phyloP scores from a whole-genome alignment of 2,113 vertebrate species.

The Mormyrus lacerda region DNA sequence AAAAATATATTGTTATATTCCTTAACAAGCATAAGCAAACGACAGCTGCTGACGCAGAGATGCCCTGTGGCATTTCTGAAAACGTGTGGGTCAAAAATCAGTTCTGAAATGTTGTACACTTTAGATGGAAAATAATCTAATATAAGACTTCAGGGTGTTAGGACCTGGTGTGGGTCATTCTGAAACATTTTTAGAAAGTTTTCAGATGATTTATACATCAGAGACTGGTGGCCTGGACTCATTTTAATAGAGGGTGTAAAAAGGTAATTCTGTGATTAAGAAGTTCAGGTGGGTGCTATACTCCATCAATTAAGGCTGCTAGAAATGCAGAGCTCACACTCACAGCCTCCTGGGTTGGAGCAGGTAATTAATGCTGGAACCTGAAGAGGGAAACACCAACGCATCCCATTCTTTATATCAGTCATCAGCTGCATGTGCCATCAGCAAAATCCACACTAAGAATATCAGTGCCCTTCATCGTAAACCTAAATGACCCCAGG shows the following conservation, averaged over 20 bases:
- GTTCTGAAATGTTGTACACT: neutral
- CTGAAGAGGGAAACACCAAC: constrained; percentile 6
- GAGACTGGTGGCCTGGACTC: neutral
- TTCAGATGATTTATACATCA: neutral
- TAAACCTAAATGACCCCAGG: neutral
- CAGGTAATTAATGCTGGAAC: constrained; percentile 1
- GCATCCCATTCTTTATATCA: neutral
- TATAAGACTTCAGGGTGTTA: constrained; percentile 30
- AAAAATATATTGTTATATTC: neutral
- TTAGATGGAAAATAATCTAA: neutral
- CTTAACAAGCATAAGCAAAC: neutral
- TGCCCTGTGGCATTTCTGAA: neutral
- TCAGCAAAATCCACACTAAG: neutral
- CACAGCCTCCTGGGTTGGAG: constrained; percentile 16
- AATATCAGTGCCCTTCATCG: neutral
- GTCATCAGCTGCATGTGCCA: neutral
- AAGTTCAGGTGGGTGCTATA: neutral
- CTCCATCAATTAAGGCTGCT: neutral
- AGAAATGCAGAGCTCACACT: constrained; percentile 7
- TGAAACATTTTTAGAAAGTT: neutral
- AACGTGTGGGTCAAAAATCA: neutral
- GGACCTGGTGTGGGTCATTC: constrained; percentile 20
- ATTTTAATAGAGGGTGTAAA: constrained; percentile 4
- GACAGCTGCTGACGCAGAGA: neutral
- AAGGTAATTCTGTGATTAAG: constrained; percentile 15